Evolutionary conservation across 2,113 vertebrate species (phyloP).

Genomic region (Sphaerodactylus townsendi): DNA sequence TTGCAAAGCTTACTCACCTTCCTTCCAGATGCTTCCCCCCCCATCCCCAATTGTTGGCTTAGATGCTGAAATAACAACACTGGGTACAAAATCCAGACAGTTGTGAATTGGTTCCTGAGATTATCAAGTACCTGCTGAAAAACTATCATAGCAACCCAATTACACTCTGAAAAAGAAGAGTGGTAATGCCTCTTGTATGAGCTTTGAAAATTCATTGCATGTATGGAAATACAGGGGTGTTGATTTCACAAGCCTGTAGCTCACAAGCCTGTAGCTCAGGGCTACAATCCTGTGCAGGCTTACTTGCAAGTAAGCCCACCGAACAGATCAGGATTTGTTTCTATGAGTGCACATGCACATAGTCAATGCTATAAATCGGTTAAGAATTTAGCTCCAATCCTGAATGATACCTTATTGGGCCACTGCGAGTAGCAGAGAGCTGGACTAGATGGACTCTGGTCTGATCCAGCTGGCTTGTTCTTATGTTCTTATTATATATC

Average conservation of each 20-base stretch:
- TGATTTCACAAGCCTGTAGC: neutral
- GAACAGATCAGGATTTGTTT: too few relatives aligned
- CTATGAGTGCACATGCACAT: too few relatives aligned
- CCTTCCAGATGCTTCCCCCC: neutral
- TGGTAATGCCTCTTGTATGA: neutral
- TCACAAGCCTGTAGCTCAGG: neutral
- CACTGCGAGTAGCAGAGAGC: too few relatives aligned
- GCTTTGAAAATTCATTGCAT: neutral
- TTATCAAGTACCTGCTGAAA: neutral
- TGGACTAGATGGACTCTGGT: too few relatives aligned
- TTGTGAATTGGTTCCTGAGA: neutral
- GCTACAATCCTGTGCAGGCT: too few relatives aligned
- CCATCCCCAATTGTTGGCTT: neutral
- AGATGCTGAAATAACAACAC: neutral
- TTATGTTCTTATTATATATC: too few relatives aligned
- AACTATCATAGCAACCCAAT: neutral
- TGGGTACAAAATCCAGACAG: neutral
- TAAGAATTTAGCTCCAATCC: too few relatives aligned
- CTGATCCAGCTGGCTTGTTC: too few relatives aligned
- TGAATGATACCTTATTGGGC: too few relatives aligned
- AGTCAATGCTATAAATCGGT: too few relatives aligned
- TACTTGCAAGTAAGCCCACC: too few relatives aligned
- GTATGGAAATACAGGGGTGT: neutral
- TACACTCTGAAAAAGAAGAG: neutral
- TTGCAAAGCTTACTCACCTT: neutral